Percentiles rank a stretch among this genome's conserved stretches.
Evolutionary conservation across 1,140 invertebrate genomes (phyloP).

Genomic region (Agrypnia vestita): DNA sequence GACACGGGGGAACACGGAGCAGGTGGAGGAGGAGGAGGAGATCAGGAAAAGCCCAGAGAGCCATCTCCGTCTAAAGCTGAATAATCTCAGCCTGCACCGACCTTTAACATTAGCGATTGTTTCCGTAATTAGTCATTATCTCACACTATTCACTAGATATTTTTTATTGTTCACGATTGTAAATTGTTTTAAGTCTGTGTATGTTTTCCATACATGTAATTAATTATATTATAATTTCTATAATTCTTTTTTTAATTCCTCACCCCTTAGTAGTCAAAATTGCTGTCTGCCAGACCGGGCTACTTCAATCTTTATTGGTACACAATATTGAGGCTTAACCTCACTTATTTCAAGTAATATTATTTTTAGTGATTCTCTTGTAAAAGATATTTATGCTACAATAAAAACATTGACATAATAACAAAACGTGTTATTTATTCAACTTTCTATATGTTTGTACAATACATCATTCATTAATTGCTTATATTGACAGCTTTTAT

Average conservation of each 20-base stretch:
- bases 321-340: too few relatives aligned
- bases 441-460: constrained; percentile 4
- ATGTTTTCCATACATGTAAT: constrained; percentile 26
- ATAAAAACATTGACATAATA: constrained; percentile 33
- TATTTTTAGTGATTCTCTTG: too few relatives aligned
- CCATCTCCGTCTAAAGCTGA: constrained; percentile 63
- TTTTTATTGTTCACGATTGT: constrained; percentile 21
- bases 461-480: not conserved
- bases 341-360: too few relatives aligned
- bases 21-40: constrained; percentile 65
- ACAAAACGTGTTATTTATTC: constrained; percentile 31
- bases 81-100: constrained; percentile 56
- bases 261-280: too few relatives aligned
- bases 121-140: constrained; percentile 10
- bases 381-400: not conserved
- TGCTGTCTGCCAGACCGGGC: too few relatives aligned
- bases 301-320: too few relatives aligned
- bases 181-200: constrained; percentile 32
- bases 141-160: constrained; percentile 5
- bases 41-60: constrained; percentile 64
- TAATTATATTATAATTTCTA: not conserved
- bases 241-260: too few relatives aligned
- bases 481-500: not conserved
- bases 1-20: constrained; percentile 66
- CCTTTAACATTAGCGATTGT: constrained; percentile 34